Base-by-base conservation (phyloP, 2,113 vertebrate species). In the Saguinus midas region DNA sequence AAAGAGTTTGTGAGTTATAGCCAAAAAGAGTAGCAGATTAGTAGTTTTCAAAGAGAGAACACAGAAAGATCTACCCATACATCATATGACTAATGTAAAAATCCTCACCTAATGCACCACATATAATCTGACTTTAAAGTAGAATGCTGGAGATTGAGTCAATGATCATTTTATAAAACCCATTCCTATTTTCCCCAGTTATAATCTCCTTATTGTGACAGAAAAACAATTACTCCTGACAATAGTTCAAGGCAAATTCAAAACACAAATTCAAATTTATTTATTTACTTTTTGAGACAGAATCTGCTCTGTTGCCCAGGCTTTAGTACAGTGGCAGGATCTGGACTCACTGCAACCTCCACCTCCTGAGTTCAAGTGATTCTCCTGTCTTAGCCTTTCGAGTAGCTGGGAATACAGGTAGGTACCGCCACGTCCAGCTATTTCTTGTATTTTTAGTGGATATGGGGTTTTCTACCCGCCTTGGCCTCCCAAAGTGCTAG, bases 61-160 rank as follows among this genome's bases (percentile, higher is more conserved):
- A 97, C 32, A 98, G 52, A 97, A 95, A 95, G 96, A 95, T 55
- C 93, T 91, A 50, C 50, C 14, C 95, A 97, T 93, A 95, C 87
- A 92, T 78, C 68, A 29, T 88, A 75, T 88, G 83, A 91, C 83
- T 95, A 91, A 86, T 66, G 17, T 40, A 80, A 86, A 86, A 40
- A 20, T 95, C 45, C 12, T 95, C 43, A 52, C 55, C 6, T 29
- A 96, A 88, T 21, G 73, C 14, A 66, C 50, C 86, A 81, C 80
- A 68, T 93, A 81, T 57, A 79, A 82, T 57, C 40, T 78, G 43
- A 97, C 66, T 73, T 96, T 95, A 98, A 87, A 91, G 50, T 84
- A 81, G 86, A 95, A 83, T 61, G 43, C 37, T 94, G 87, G 78
- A 96, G 37, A 89, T 1, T 70, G 40, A 94, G 0, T 81, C 35